phyloP scores from a whole-genome alignment of 2,113 vertebrate species.

The Turnix velox region DNA sequence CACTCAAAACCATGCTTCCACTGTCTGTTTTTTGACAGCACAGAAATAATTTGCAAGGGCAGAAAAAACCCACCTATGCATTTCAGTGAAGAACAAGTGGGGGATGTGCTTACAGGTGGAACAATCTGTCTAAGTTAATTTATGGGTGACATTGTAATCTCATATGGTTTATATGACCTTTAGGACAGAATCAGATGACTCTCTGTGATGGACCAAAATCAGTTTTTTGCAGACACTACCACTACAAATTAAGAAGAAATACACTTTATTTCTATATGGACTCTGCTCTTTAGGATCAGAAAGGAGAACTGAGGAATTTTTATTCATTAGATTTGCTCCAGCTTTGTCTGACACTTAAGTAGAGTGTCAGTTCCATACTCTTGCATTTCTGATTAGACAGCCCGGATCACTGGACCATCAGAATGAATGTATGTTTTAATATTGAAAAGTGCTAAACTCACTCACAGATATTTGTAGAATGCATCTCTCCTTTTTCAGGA shows the following conservation, averaged over 20 bases:
- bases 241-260: not conserved
- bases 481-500: not conserved
- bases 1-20: not conserved
- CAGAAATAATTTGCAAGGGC: not conserved
- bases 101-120: not conserved
- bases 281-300: not conserved
- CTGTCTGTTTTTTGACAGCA: not conserved
- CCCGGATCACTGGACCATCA: not conserved
- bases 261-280: too few relatives aligned
- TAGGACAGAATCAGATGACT: not conserved
- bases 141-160: not conserved
- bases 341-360: too few relatives aligned
- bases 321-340: not conserved
- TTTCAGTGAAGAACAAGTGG: not conserved
- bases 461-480: not conserved
- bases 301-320: not conserved
- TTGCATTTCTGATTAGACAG: not conserved
- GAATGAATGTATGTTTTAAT: not conserved
- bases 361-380: not conserved
- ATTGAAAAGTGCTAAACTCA: not conserved
- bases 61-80: rapidly evolving
- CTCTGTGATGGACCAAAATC: not conserved
- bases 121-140: not conserved
- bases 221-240: not conserved
- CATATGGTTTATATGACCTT: not conserved